Evolutionary conservation across 92 coral and sea anemone genomes (phyloP).

Genomic region (Porites cylindrica): DNA sequence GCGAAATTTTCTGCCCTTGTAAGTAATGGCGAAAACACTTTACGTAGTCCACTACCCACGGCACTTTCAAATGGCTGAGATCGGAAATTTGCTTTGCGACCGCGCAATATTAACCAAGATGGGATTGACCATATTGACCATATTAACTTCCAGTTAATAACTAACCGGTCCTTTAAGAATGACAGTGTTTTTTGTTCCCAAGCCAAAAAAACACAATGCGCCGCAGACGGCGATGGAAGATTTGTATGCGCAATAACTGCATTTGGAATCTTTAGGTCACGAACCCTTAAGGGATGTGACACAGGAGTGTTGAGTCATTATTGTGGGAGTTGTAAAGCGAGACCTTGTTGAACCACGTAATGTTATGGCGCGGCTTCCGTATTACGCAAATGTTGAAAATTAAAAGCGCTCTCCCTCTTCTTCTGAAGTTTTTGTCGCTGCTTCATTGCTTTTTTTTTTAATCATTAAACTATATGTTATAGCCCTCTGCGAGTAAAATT

Average conservation of each 20-base stretch:
- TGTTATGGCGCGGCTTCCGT: neutral
- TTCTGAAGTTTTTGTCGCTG: neutral
- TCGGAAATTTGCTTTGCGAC: constrained; percentile 29
- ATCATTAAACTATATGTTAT: too few relatives aligned
- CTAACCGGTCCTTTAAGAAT: neutral
- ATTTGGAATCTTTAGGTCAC: constrained; percentile 32
- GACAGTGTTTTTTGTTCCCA: neutral
- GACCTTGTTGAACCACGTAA: neutral
- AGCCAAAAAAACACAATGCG: constrained; percentile 12
- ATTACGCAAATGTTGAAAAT: too few relatives aligned
- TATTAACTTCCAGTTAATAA: constrained; percentile 2
- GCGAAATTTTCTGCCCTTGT: constrained; percentile 40
- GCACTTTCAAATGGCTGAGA: constrained; percentile 15
- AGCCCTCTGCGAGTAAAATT: too few relatives aligned
- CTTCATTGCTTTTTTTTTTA: too few relatives aligned
- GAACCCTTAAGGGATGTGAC: constrained; percentile 3
- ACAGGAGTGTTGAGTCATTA: neutral
- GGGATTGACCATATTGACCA: neutral
- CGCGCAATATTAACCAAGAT: constrained; percentile 7
- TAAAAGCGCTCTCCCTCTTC: too few relatives aligned
- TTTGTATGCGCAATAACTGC: constrained; percentile 12
- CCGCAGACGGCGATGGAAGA: constrained; percentile 18
- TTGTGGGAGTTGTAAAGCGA: neutral
- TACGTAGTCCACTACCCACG: constrained; percentile 31
- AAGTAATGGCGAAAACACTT: constrained; percentile 25